A percentile compares a stretch with the other conserved stretches of the same genome.
Evolutionary conservation across 2,797 vertebrate species (phyloP).

Genomic region (Brachyrhaphis roseni): DNA sequence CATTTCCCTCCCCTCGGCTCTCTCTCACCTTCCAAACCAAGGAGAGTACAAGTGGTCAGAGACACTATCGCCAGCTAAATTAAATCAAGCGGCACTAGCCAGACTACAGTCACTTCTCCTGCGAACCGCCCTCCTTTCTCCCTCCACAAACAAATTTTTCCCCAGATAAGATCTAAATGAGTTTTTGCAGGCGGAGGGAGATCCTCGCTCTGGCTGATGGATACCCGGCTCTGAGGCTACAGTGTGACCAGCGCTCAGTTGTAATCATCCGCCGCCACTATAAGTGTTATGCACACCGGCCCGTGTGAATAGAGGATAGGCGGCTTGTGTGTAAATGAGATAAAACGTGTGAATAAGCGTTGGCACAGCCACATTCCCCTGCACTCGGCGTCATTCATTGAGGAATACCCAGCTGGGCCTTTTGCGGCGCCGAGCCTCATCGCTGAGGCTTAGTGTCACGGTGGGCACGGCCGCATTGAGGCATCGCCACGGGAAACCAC

Average conservation of each 20-base stretch:
- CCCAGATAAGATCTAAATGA: conserved; percentile 86
- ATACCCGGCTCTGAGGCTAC: conserved; percentile 61
- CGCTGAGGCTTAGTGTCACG: conserved; percentile 70
- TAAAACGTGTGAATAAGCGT: conserved; percentile 72
- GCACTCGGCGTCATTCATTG: conserved; percentile 65
- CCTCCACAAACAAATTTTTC: conserved; percentile 77
- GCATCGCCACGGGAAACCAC: conserved; percentile 70
- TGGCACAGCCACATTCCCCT: conserved; percentile 53
- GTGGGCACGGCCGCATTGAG: conserved; percentile 75
- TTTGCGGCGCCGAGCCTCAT: conserved; percentile 54
- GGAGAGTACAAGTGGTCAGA: conserved; percentile 75
- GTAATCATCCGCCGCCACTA: conserved; percentile 69
- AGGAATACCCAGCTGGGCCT: conserved; percentile 70
- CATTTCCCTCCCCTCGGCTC: conserved; percentile 35
- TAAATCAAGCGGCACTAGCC: conserved; percentile 77
- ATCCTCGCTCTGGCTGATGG: conserved; percentile 75
- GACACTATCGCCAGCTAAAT: conserved; percentile 80
- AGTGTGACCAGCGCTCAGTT: conserved; percentile 60
- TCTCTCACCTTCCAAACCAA: conserved; percentile 68
- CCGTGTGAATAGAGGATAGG: conserved; percentile 52
- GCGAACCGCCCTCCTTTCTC: conserved; percentile 52
- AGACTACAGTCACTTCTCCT: conserved; percentile 67
- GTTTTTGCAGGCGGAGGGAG: conserved; percentile 79
- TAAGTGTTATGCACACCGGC: conserved; percentile 49
- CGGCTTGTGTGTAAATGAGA: conserved; percentile 71